Percentiles rank a stretch among this genome's conserved stretches.
Conservation (phyloP, 2,113 vertebrate genomes). For the Fukomys damarensis region DNA sequence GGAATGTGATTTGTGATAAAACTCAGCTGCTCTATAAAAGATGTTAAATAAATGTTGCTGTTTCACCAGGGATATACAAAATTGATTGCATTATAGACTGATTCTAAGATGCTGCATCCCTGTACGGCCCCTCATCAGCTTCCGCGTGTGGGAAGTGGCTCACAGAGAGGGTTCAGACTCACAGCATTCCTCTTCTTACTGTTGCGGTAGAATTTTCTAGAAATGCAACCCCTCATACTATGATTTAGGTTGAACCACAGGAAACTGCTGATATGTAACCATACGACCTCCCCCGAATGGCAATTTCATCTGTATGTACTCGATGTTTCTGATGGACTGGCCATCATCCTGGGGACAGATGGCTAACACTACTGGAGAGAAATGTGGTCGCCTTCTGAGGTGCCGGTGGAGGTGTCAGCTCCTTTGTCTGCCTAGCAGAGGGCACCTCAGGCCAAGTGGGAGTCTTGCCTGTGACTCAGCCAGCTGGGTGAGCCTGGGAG, state of each 20-base stretch:
- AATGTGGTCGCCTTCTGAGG: background rate
- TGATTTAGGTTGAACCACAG: background rate
- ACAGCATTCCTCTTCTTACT: background rate
- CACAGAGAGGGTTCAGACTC: conserved; percentile 45
- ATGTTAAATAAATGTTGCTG: conserved; percentile 92
- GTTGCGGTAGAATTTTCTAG: conserved; percentile 72
- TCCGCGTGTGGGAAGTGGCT: background rate
- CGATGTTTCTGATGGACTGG: background rate
- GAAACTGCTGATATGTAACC: background rate
- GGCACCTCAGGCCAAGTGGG: background rate
- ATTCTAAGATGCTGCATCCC: conserved; percentile 84
- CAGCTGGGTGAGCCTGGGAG: background rate
- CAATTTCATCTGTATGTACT: background rate
- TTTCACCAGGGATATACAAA: conserved; percentile 88
- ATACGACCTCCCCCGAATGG: background rate
- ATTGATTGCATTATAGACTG: conserved; percentile 89
- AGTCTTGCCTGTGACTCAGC: background rate
- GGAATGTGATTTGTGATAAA: conserved; percentile 92
- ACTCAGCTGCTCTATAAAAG: conserved; percentile 92
- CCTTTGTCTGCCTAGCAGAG: background rate
- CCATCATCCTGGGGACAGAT: background rate
- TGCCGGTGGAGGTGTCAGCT: fast-evolving
- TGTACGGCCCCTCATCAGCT: conserved; percentile 74
- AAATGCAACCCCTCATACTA: conserved; percentile 30
- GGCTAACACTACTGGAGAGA: background rate